A percentile compares a stretch with the other conserved stretches of the same genome.
These are phyloP conservation scores for Ranitomeya imitator DNA, from an alignment of 2,113 vertebrate species.

Conservation along the genomic window DNA sequence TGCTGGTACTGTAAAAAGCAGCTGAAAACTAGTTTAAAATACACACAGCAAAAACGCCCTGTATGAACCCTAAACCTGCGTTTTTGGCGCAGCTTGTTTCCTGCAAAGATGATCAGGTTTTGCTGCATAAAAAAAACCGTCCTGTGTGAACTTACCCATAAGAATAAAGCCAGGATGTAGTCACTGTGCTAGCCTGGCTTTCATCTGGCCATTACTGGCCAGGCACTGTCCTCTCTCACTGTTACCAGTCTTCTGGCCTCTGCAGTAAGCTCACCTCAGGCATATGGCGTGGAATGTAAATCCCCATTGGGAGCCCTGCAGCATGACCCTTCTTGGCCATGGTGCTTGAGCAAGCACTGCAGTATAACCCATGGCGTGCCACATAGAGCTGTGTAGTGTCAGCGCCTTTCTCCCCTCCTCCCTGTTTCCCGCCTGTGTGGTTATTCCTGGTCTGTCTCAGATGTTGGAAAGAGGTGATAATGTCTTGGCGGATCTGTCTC, in stretches of 20 bases:
- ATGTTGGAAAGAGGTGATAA: slow-evolving; percentile 59
- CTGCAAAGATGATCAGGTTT: too few species aligned
- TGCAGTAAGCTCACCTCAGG: slow-evolving; percentile 43
- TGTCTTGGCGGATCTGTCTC: slow-evolving; percentile 58
- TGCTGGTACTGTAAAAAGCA: too few species aligned
- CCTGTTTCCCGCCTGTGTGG: slow-evolving; percentile 53
- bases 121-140: too few species aligned
- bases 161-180: neutral
- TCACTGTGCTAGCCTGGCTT: neutral
- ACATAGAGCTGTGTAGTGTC: slow-evolving; percentile 25
- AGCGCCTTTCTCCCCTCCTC: slow-evolving; percentile 31
- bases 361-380: slow-evolving; percentile 19
- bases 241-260: slow-evolving; percentile 30
- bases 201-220: slow-evolving; percentile 7
- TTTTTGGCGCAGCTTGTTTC: too few species aligned
- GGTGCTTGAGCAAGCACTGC: neutral
- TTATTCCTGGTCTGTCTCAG: slow-evolving; percentile 58
- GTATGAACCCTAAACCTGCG: too few species aligned
- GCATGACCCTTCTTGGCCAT: slow-evolving; percentile 41
- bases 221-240: slow-evolving; percentile 20
- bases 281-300: slow-evolving; percentile 54
- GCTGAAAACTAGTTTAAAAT: too few species aligned
- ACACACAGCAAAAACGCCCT: too few species aligned
- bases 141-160: neutral
- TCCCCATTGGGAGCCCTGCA: slow-evolving; percentile 35